Evolutionary conservation across 2,113 vertebrate species (phyloP).

Genomic region (Rhabdornis inornatus): DNA sequence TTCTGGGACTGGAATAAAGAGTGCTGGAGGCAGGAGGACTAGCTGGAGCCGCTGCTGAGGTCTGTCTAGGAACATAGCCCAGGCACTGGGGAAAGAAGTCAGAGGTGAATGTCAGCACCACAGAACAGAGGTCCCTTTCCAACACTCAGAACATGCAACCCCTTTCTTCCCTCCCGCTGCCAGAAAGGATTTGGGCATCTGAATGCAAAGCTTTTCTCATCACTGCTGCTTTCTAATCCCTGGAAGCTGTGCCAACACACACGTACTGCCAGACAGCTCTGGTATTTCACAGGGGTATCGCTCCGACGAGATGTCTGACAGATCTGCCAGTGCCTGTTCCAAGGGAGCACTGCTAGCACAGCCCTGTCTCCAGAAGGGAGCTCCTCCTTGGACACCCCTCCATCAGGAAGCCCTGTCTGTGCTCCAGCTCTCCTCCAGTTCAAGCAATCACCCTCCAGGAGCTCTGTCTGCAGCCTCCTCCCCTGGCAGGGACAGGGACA

Average conservation of each 20-base stretch:
- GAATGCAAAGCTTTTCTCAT: slow-evolving; percentile 40
- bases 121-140: not conserved
- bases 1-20: slow-evolving; percentile 85
- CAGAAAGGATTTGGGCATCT: slow-evolving; percentile 17
- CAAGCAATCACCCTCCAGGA: not conserved
- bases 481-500: not conserved
- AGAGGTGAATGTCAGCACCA: not conserved
- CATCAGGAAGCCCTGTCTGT: not conserved
- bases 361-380: not conserved
- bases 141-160: not conserved
- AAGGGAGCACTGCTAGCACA: not conserved
- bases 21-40: slow-evolving; percentile 84
- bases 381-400: not conserved
- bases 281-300: not conserved
- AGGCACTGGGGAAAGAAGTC: slow-evolving; percentile 77
- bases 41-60: slow-evolving; percentile 91
- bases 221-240: slow-evolving; percentile 1
- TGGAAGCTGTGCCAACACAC: slow-evolving; percentile 29
- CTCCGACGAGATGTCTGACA: not conserved
- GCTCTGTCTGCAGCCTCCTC: not conserved
- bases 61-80: slow-evolving; percentile 93
- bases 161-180: not conserved
- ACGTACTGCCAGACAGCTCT: not conserved
- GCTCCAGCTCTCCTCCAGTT: not conserved
- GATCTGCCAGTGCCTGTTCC: not conserved